phyloP scores from a whole-genome alignment of 2,113 vertebrate species.

The Calyptomena viridis region DNA sequence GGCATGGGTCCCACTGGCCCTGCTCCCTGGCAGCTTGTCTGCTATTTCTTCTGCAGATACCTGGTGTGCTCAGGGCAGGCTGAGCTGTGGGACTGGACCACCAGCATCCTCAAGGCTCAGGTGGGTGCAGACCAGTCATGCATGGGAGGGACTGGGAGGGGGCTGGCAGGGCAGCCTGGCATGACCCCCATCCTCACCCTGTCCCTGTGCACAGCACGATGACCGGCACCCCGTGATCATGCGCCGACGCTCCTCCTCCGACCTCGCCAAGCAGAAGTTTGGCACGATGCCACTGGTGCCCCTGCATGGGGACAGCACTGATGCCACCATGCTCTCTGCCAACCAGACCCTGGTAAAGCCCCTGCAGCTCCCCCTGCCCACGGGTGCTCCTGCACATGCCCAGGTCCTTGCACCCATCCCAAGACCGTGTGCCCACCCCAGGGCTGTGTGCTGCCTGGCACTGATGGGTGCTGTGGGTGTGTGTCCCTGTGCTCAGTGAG shows the following conservation, averaged over 20 bases:
- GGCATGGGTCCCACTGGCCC: fast-evolving
- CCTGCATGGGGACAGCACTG: slow-evolving; percentile 88
- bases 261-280: slow-evolving; percentile 93
- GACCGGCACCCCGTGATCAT: slow-evolving; percentile 83
- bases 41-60: slow-evolving; percentile 72
- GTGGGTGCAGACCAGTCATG: slow-evolving; percentile 43
- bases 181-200: not conserved
- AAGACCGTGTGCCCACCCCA: fast-evolving
- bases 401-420: not conserved
- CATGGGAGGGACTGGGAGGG: not conserved
- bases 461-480: fast-evolving
- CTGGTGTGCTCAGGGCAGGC: slow-evolving; percentile 84
- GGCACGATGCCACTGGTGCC: slow-evolving; percentile 95
- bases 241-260: slow-evolving; percentile 88
- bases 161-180: not conserved
- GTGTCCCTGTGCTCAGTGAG: not conserved
- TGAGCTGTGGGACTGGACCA: slow-evolving; percentile 96
- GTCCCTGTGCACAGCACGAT: slow-evolving; percentile 73
- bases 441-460: too few relatives aligned
- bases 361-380: not conserved
- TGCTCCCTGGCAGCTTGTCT: not conserved
- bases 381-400: not conserved
- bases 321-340: slow-evolving; percentile 89
- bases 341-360: slow-evolving; percentile 91
- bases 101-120: slow-evolving; percentile 92